Base-by-base conservation (phyloP, 2,888 invertebrate genomes). In the Agonum fuliginosum region DNA sequence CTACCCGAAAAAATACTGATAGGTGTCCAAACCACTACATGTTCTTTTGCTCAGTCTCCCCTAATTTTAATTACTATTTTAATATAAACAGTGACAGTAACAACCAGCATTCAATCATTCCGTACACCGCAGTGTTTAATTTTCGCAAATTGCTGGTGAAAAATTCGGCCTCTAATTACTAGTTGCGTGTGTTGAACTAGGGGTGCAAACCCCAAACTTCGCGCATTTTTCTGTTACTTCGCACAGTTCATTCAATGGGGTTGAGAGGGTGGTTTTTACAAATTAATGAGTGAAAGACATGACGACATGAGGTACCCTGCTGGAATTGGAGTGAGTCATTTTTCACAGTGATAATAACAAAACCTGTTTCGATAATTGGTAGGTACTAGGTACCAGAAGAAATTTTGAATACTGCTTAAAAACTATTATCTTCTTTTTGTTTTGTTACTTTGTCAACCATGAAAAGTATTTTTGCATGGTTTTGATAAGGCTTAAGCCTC, bases 31-130 rank as follows among this genome's bases (percentile, higher is more conserved):
- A 30, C 58, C 30, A 62, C 30, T 62, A 62, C 58, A 27, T 62
- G 58, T 30, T 30, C 3, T 30, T 30, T 8, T 8, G 8, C 30
- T 30, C 27, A 54, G 8, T 27, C 20, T 30, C 58, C 58, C 58
- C 58, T 62, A 62, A 62, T 62, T 62, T 62, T 62, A 62, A 62
- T 62, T 62, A 62, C 58, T 62, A 62, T 27, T 62, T 62, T 62
- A 62, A 62, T 62, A 30, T 27, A 30, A 62, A 17, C 30, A 62
- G 8, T n/a, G 58, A 62, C 58, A 30, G 19, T 27, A 62, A 62
- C 58, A 62, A 54, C 37, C 30, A 62, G 58, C 30, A 30, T 62
- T 62, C 58, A 62, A 62, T 62, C 58, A 62, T 62, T 62, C 30
- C 6, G 46, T 12, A 19, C 14, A 27, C 58, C 58, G 30, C 58